Conservation (phyloP, 53 echinoderm and acorn worm genomes). For the Henricia sp. region DNA sequence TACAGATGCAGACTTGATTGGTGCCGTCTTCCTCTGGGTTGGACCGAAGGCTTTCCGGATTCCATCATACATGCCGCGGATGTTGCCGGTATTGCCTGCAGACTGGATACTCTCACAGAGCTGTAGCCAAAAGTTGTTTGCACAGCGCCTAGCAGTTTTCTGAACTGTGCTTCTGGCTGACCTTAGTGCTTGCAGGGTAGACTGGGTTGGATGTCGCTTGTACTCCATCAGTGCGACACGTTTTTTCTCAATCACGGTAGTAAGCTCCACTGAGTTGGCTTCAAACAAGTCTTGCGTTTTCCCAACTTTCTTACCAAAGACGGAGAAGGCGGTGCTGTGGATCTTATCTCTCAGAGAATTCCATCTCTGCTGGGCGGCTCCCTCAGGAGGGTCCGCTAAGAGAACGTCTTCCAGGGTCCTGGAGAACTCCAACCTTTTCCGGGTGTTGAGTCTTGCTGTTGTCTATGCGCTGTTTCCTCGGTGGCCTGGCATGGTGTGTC, state of each 20-base stretch:
- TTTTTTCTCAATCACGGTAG: constrained; percentile 5
- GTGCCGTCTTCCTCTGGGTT: background rate
- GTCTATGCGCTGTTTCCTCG: constrained; percentile 15
- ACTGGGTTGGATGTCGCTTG: background rate
- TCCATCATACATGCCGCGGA: constrained; percentile 46
- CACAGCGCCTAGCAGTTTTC: constrained; percentile 15
- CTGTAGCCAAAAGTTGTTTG: constrained; percentile 19
- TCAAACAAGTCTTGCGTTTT: background rate
- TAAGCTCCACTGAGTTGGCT: background rate
- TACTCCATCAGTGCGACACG: background rate
- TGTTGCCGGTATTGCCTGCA: constrained; percentile 10
- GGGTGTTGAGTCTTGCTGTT: background rate
- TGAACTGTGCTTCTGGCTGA: constrained; percentile 20
- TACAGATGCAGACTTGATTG: background rate
- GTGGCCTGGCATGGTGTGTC: background rate
- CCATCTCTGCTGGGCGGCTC: constrained; percentile 16
- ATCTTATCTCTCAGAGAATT: constrained; percentile 21
- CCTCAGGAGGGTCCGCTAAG: background rate
- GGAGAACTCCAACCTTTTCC: background rate
- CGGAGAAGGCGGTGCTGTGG: constrained; percentile 7
- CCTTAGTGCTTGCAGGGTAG: background rate
- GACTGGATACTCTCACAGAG: constrained; percentile 24
- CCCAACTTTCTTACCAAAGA: constrained; percentile 20
- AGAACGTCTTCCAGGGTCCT: background rate
- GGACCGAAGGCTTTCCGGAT: constrained; percentile 47